phyloP scores from a whole-genome alignment of 2,888 invertebrate genomes.

The Eudemis profundana region DNA sequence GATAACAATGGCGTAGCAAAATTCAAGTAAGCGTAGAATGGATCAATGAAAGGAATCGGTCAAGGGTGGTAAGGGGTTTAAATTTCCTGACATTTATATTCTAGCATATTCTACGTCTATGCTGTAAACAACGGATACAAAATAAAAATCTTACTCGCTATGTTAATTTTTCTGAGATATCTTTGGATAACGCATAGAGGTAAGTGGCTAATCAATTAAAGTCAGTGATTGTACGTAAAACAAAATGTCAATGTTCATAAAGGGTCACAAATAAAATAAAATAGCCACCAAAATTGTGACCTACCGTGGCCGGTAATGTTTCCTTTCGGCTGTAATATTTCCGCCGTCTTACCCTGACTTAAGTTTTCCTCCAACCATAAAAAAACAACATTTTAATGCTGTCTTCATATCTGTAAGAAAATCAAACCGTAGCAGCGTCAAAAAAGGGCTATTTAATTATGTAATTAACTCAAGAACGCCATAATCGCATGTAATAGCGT shows the following conservation, averaged over 20 bases:
- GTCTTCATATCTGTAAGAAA: slow-evolving; percentile 41
- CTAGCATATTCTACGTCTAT: too few species aligned
- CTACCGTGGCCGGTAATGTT: slow-evolving; percentile 22
- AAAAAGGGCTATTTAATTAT: slow-evolving; percentile 67
- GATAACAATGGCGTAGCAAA: slow-evolving; percentile 22
- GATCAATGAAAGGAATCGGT: neutral
- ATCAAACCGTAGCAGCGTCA: slow-evolving; percentile 56
- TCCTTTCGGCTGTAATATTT: slow-evolving; percentile 31
- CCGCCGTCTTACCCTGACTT: slow-evolving; percentile 26
- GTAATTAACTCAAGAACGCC: slow-evolving; percentile 67
- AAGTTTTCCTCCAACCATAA: slow-evolving; percentile 23
- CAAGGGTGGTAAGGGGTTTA: neutral
- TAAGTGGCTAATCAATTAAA: too few species aligned
- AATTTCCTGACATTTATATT: too few species aligned
- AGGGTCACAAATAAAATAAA: neutral
- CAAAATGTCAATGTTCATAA: neutral
- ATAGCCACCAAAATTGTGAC: slow-evolving; percentile 3
- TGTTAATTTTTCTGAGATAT: too few species aligned
- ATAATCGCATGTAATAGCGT: slow-evolving; percentile 66
- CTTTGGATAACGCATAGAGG: too few species aligned
- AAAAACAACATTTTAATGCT: slow-evolving; percentile 40
- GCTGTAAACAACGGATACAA: too few species aligned
- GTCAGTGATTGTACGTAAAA: too few species aligned
- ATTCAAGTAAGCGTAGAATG: slow-evolving; percentile 14
- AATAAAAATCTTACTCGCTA: too few species aligned